A percentile compares a stretch with the other conserved stretches of the same genome.
Conservation (phyloP, 2,888 invertebrate species). For the Ormia ochracea region DNA sequence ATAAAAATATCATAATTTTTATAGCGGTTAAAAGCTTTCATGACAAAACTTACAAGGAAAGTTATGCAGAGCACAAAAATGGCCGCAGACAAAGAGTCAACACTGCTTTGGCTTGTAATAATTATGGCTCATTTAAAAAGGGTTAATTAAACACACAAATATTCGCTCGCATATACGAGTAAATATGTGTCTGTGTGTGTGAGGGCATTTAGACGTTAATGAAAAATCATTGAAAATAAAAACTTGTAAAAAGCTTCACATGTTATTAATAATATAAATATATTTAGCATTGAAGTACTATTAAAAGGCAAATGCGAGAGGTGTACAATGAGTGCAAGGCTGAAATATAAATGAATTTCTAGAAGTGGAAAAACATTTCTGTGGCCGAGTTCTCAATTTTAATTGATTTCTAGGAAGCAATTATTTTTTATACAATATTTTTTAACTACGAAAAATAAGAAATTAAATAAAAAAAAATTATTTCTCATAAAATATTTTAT, state of each 20-base stretch:
- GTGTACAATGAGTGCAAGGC: not conserved
- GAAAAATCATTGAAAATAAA: conserved; percentile 7
- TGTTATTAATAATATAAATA: conserved; percentile 49
- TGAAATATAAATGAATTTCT: not conserved
- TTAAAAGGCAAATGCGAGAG: not conserved
- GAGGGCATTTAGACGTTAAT: conserved; percentile 8
- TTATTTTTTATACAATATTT: no score
- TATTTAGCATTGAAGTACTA: conserved; percentile 9
- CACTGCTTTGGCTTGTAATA: conserved; percentile 44
- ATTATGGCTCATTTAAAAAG: conserved; percentile 71
- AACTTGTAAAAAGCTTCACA: conserved; percentile 35
- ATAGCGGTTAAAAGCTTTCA: conserved; percentile 8
- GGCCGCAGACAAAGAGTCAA: not conserved
- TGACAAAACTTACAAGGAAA: not conserved
- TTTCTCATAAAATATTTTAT: no score
- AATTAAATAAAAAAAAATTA: no score
- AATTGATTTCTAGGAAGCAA: no score
- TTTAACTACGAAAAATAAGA: no score
- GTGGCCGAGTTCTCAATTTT: no score
- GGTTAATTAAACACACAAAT: conserved; percentile 70
- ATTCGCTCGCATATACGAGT: not conserved
- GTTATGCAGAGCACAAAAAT: not conserved
- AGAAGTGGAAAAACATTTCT: no score
- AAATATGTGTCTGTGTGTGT: no score
- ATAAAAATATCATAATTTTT: conserved; percentile 57